These are phyloP conservation scores for Perccottus glenii DNA, from an alignment of 2,113 vertebrate genomes.

Conservation along the genomic window DNA sequence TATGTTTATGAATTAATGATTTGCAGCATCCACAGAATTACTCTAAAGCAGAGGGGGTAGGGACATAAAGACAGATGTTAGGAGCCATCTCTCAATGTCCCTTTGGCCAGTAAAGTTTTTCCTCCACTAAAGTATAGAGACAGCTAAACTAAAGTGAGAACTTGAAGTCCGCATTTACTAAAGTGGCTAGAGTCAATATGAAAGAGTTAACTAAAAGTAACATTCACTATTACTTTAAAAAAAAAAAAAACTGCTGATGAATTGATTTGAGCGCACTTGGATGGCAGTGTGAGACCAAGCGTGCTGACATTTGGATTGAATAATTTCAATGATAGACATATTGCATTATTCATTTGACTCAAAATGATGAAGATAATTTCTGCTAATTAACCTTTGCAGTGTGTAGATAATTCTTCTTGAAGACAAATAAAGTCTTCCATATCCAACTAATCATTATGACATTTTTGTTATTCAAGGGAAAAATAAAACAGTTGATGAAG, in stretches of 20 bases:
- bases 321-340: conserved; percentile 2
- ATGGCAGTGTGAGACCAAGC: background rate
- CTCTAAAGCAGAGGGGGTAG: background rate
- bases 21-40: background rate
- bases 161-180: background rate
- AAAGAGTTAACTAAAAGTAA: background rate
- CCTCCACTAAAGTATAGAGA: background rate
- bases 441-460: background rate
- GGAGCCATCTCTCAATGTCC: background rate
- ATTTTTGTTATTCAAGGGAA: conserved; percentile 1
- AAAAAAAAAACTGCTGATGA: background rate
- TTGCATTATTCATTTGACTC: conserved; percentile 24
- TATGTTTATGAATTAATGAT: conserved; percentile 1
- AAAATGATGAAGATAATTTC: conserved; percentile 8
- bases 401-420: background rate
- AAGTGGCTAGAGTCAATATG: background rate
- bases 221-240: background rate
- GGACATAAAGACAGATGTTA: background rate
- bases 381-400: conserved; percentile 16
- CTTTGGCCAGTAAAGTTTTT: background rate
- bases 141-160: background rate
- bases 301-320: conserved; percentile 16
- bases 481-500: background rate
- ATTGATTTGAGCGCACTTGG: conserved; percentile 1
- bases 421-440: background rate